These are phyloP conservation scores for Sphaerophoria taeniata DNA, from an alignment of 2,888 invertebrate genomes.

Conservation along the genomic window DNA sequence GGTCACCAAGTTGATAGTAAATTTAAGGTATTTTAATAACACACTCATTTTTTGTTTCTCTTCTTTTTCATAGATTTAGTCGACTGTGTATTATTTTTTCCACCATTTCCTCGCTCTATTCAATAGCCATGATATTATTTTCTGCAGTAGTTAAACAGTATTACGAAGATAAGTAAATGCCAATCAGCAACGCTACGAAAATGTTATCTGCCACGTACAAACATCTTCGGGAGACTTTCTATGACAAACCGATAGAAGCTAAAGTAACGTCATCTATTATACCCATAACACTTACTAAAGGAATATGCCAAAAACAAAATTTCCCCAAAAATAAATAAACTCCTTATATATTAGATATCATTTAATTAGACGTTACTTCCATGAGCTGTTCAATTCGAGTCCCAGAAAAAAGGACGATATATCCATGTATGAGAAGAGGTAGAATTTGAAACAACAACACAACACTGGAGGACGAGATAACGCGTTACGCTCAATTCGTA, in stretches of 20 bases:
- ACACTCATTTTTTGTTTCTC: no score
- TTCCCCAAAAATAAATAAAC: slow-evolving; percentile 59
- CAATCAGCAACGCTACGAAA: slow-evolving; percentile 53
- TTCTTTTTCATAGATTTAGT: no score
- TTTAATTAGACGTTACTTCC: slow-evolving; percentile 65
- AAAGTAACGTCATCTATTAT: slow-evolving; percentile 12
- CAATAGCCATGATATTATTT: slow-evolving; percentile 47
- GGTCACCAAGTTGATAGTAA: no score
- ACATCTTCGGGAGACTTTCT: slow-evolving; percentile 20
- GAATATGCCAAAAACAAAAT: slow-evolving; percentile 43
- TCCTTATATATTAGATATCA: slow-evolving; percentile 59
- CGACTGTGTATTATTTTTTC: no score
- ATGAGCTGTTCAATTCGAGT: slow-evolving; percentile 46
- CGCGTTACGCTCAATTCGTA: background rate
- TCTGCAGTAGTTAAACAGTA: slow-evolving; percentile 53
- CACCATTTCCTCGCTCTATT: slow-evolving; percentile 42
- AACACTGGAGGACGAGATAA: background rate
- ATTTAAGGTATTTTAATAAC: no score
- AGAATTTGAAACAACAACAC: background rate
- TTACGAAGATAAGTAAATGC: slow-evolving; percentile 61
- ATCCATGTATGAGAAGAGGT: background rate
- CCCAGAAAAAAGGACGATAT: slow-evolving; percentile 10
- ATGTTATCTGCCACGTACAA: slow-evolving; percentile 56
- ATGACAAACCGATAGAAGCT: slow-evolving; percentile 12
- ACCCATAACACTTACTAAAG: slow-evolving; percentile 18